These are phyloP conservation scores for Antheraea mylitta DNA, from an alignment of 1,140 invertebrate genomes.

Conservation along the genomic window DNA sequence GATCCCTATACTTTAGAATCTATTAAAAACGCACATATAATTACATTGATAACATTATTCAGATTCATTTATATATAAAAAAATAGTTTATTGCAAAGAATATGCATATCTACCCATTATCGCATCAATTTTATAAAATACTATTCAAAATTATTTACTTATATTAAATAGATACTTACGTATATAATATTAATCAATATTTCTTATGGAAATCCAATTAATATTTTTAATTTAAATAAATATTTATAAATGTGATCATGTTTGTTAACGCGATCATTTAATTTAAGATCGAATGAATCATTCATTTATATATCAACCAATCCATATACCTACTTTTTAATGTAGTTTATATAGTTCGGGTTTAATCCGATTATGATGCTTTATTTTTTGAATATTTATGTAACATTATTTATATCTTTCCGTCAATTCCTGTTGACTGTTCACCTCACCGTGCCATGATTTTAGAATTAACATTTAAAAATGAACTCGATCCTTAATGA, in stretches of 20 bases:
- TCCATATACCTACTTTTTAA: not conserved
- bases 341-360: not conserved
- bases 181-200: not conserved
- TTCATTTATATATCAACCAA: not conserved
- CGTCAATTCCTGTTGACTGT: slow-evolving; percentile 6
- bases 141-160: not conserved
- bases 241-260: not conserved
- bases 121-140: slow-evolving; percentile 1
- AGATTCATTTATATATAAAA: too few relatives aligned
- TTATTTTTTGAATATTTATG: slow-evolving; percentile 5
- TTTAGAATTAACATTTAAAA: not conserved
- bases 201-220: not conserved
- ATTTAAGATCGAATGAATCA: not conserved
- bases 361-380: not conserved
- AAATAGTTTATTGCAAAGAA: not conserved
- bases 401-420: not conserved
- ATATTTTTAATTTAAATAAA: not conserved
- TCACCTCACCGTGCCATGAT: slow-evolving; percentile 7
- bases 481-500: not conserved
- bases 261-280: not conserved
- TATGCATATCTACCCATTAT: not conserved
- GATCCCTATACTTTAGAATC: too few relatives aligned
- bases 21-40: not conserved
- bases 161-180: not conserved
- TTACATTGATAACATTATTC: not conserved